These are phyloP conservation scores for Criorhina ranunculi DNA, from an alignment of 2,888 invertebrate species.

Conservation along the genomic window DNA sequence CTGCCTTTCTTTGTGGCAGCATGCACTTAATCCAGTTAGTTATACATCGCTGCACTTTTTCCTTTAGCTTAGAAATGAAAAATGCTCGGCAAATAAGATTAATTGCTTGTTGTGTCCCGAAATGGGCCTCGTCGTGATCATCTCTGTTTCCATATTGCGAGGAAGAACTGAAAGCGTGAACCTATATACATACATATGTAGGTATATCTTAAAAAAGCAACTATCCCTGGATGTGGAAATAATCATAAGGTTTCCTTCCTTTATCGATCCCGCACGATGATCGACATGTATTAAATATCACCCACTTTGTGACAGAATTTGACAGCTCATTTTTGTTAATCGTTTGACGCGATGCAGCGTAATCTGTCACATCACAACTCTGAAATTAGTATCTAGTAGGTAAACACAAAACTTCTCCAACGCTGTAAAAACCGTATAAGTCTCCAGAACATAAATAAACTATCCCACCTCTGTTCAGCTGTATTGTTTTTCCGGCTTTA, in stretches of 20 bases:
- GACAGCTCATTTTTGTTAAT: too few species aligned
- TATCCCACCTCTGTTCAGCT: neutral
- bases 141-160: conserved; percentile 22
- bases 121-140: conserved; percentile 13
- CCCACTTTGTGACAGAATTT: neutral
- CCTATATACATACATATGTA: too few species aligned
- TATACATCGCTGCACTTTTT: conserved; percentile 1
- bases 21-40: conserved; percentile 20
- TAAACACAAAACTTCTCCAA: too few species aligned
- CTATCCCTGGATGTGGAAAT: conserved; percentile 9
- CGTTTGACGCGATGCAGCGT: too few species aligned
- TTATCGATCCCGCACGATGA: too few species aligned
- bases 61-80: neutral
- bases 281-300: too few species aligned
- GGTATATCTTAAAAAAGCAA: conserved; percentile 7
- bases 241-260: neutral
- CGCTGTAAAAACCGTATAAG: too few species aligned
- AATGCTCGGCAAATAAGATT: conserved; percentile 4
- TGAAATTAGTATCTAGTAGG: too few species aligned
- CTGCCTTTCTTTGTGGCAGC: conserved; percentile 1
- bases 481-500: neutral
- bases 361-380: too few species aligned
- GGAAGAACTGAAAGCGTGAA: conserved; percentile 7
- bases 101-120: neutral
- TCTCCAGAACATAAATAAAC: neutral